Conservation (phyloP, 2,113 vertebrate species). For the Eublepharis macularius region DNA sequence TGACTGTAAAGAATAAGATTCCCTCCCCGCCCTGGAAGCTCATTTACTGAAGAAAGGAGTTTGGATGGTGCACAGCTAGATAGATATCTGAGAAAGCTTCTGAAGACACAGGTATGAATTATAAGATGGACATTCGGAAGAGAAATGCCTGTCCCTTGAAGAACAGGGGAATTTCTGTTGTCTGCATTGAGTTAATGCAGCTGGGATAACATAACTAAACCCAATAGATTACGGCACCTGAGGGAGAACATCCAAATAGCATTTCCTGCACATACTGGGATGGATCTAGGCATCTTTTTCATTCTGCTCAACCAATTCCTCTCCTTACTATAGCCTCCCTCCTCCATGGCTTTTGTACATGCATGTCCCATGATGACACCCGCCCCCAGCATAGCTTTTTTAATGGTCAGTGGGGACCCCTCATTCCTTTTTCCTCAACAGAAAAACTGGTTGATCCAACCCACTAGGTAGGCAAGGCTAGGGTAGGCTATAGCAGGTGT, state of each 20-base stretch:
- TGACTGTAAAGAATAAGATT: not conserved
- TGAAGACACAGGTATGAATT: slow-evolving; percentile 29
- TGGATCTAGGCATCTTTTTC: too few species aligned
- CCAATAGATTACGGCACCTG: not conserved
- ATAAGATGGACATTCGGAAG: slow-evolving; percentile 16
- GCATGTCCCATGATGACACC: too few species aligned
- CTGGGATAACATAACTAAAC: not conserved
- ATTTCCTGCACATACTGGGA: not conserved
- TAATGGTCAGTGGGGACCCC: too few species aligned
- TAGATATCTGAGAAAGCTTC: slow-evolving; percentile 3
- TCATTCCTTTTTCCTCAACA: too few species aligned
- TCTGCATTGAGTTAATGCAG: not conserved
- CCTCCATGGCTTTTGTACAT: too few species aligned
- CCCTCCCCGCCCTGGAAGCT: not conserved
- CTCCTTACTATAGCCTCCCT: too few species aligned
- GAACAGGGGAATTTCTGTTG: not conserved
- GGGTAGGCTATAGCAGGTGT: too few species aligned
- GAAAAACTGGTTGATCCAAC: too few species aligned
- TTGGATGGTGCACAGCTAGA: not conserved
- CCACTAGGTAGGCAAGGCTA: too few species aligned
- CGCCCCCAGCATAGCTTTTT: too few species aligned
- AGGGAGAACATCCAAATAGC: not conserved
- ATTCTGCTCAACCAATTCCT: too few species aligned
- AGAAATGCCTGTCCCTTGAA: not conserved
- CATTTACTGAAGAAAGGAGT: slow-evolving; percentile 15